Conservation (phyloP, 2,113 vertebrate genomes). For the Cottus gobio region DNA sequence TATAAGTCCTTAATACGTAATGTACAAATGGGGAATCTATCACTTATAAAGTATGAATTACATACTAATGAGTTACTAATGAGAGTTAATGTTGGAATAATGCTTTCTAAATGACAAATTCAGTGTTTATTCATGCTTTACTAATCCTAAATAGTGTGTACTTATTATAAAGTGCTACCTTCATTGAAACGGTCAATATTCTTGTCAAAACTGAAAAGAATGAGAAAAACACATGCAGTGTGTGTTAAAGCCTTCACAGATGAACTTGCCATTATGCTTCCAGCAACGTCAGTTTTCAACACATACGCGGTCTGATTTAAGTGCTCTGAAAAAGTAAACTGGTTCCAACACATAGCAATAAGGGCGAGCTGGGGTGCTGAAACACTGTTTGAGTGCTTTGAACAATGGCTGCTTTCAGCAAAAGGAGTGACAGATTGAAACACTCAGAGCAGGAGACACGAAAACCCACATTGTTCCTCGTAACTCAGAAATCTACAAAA, state of each 20-base stretch:
- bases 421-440: slow-evolving; percentile 47
- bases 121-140: too few species aligned
- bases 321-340: slow-evolving; percentile 15
- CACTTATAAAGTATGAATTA: too few species aligned
- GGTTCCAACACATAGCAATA: slow-evolving; percentile 40
- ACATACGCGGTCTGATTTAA: slow-evolving; percentile 49
- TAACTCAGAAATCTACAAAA: slow-evolving; percentile 35
- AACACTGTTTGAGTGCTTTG: slow-evolving; percentile 44
- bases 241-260: slow-evolving; percentile 35
- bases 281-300: slow-evolving; percentile 56
- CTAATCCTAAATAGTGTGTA: too few species aligned
- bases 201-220: slow-evolving; percentile 33
- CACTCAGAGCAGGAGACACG: slow-evolving; percentile 29
- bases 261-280: slow-evolving; percentile 35
- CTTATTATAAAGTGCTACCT: too few species aligned
- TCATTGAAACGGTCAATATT: slow-evolving; percentile 15
- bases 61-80: too few species aligned
- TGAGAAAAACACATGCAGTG: slow-evolving; percentile 42
- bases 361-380: slow-evolving; percentile 32
- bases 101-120: too few species aligned
- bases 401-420: slow-evolving; percentile 66
- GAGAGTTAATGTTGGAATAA: too few species aligned
- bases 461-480: slow-evolving; percentile 9
- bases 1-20: too few species aligned
- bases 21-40: too few species aligned